Base-by-base conservation (phyloP, 2,113 vertebrate species). In the Chionomys nivalis region DNA sequence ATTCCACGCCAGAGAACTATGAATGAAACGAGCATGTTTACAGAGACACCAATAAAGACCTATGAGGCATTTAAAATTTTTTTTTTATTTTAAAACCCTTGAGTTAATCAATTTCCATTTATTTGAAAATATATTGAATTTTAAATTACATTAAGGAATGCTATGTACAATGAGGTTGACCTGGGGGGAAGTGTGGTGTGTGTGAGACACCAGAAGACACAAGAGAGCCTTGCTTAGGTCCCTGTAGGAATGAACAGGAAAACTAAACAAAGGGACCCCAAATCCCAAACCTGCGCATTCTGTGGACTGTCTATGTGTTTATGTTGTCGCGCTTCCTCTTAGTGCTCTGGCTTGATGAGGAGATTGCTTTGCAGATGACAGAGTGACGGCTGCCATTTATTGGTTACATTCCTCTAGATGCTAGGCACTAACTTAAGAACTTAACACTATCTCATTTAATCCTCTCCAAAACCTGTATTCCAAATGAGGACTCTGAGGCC, bases 1-100 rank as follows among this genome's bases (percentile, higher is more conserved):
- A 76, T 17, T 86, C 39, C 89, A 63, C 7, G 61, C 65, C n/a
- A 44, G 87, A 90, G 49, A 93, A 66, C 39, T n/a, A 21, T 65
- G 4, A 31, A 24, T 26, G 52, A 6, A 75, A 19, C 26, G 44
- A 90, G 47, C 3, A 16, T 78, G 76, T 66, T 91, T 92, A 89
- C 90, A 88, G 90, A 93, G 90, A 26, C 49, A 77, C 17, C 58
- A 89, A 65, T n/a, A 91, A 87, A 92, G 75, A 63, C 17, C 42
- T 61, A 2, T 26, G 66, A 68, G 26, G 31, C 19, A 24, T 42
- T 95, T 89, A 72, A 72, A 16, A 36, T 33, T 11, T 3, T 52
- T 55, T 49, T 79, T 65, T 81, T 78, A 77, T 70, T 83, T 65
- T 65, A 87, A 93, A 89, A 89, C 36, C 28, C 28, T 75, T 39